Evolutionary conservation across 2,888 invertebrate genomes (phyloP).

Genomic region (Hypselothyrea guttata): DNA sequence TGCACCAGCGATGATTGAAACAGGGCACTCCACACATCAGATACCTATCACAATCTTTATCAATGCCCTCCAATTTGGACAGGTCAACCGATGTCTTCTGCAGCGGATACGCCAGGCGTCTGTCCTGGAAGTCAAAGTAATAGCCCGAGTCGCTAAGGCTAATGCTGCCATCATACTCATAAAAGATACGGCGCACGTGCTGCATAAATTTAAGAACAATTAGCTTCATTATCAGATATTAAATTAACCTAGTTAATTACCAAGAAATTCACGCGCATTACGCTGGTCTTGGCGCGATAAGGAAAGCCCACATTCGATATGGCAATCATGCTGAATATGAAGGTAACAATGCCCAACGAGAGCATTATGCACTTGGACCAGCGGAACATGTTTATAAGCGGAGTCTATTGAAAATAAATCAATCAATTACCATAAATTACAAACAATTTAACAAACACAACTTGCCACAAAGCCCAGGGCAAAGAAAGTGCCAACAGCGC

Average conservation of each 20-base stretch:
- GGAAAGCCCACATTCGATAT: slow-evolving; percentile 85
- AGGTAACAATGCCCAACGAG: slow-evolving; percentile 58
- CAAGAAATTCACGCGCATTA: slow-evolving; percentile 83
- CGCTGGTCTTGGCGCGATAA: slow-evolving; percentile 83
- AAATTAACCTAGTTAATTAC: slow-evolving; percentile 77
- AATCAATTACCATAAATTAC: neutral
- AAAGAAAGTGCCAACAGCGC: slow-evolving; percentile 71
- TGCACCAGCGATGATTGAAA: slow-evolving; percentile 74
- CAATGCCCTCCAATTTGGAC: slow-evolving; percentile 49
- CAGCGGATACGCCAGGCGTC: slow-evolving; percentile 61
- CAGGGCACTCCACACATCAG: slow-evolving; percentile 79
- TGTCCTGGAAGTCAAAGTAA: slow-evolving; percentile 83
- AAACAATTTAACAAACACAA: neutral
- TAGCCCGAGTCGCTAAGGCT: slow-evolving; percentile 82
- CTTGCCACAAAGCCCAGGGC: slow-evolving; percentile 80
- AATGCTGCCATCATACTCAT: slow-evolving; percentile 79
- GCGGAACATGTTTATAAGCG: slow-evolving; percentile 79
- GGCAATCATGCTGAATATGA: slow-evolving; percentile 75
- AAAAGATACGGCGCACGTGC: slow-evolving; percentile 83
- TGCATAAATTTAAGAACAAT: slow-evolving; percentile 49
- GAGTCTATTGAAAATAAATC: slow-evolving; percentile 62
- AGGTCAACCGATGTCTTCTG: slow-evolving; percentile 57
- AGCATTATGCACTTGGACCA: slow-evolving; percentile 70
- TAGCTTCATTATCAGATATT: neutral
- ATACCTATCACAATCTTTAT: slow-evolving; percentile 60